Evolutionary conservation across 2,113 vertebrate species (phyloP).

Genomic region (Calidris pygmaea): DNA sequence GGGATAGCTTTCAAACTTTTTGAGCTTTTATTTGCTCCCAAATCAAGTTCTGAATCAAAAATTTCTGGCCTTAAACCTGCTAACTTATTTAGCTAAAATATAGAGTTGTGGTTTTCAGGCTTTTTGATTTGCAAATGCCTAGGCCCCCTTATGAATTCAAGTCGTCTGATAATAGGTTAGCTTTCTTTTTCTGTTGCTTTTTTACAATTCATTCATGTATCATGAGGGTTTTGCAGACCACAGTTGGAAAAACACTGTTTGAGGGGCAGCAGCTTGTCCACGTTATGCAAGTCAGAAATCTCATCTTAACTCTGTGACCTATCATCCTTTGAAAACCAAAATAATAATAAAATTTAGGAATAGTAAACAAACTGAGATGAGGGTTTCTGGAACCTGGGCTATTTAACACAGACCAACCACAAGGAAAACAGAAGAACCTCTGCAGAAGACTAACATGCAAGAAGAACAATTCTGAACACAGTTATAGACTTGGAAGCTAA

Average conservation of each 20-base stretch:
- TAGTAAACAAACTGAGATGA: background rate
- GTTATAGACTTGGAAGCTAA: background rate
- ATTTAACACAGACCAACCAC: background rate
- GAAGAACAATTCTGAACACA: background rate
- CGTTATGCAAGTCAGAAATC: background rate
- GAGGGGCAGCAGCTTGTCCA: background rate
- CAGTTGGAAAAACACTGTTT: background rate
- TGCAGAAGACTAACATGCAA: background rate
- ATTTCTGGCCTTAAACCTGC: background rate
- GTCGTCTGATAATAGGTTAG: background rate
- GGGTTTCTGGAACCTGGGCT: background rate
- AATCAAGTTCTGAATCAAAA: background rate
- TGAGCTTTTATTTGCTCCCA: background rate
- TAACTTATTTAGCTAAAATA: background rate
- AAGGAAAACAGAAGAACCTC: background rate
- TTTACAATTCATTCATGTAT: background rate
- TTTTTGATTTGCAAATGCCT: background rate
- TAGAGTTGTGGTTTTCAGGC: background rate
- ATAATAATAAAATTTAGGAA: background rate
- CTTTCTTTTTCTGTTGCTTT: background rate
- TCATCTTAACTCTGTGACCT: background rate
- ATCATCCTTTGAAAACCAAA: background rate
- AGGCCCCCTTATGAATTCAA: background rate
- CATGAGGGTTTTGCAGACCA: background rate
- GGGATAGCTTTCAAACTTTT: background rate